Evolutionary conservation across 2,888 invertebrate genomes (phyloP).

Genomic region (Zygaena filipendulae): DNA sequence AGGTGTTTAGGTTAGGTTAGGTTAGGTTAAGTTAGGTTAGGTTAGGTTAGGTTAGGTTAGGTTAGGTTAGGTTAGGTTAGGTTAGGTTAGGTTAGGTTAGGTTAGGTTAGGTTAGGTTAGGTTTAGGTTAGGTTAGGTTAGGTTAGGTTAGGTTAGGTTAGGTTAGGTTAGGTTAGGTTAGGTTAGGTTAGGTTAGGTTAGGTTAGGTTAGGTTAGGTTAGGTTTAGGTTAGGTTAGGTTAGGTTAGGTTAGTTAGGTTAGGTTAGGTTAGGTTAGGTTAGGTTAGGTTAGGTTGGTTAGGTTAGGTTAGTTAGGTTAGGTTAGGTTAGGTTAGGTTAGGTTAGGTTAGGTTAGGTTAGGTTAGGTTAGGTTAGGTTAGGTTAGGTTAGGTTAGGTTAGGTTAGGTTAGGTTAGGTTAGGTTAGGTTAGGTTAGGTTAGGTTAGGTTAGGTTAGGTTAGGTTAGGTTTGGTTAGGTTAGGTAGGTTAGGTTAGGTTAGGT

Average conservation of each 20-base stretch:
- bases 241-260: constrained; percentile 12
- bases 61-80: constrained; percentile 12
- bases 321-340: constrained; percentile 3
- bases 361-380: background rate
- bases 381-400: background rate
- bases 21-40: constrained; percentile 14
- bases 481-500: background rate
- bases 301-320: constrained; percentile 4
- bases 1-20: constrained; percentile 14
- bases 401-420: constrained; percentile 4
- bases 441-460: background rate
- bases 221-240: constrained; percentile 8
- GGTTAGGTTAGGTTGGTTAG: constrained; percentile 6
- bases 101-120: constrained; percentile 10
- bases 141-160: constrained; percentile 9
- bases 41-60: constrained; percentile 12
- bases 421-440: constrained; percentile 3
- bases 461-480: background rate
- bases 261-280: constrained; percentile 8
- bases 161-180: background rate
- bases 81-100: constrained; percentile 15
- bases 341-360: constrained; percentile 3
- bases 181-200: background rate
- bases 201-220: constrained; percentile 10
- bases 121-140: constrained; percentile 10